Conservation (phyloP, 1,140 invertebrate genomes). For the Limonius californicus region DNA sequence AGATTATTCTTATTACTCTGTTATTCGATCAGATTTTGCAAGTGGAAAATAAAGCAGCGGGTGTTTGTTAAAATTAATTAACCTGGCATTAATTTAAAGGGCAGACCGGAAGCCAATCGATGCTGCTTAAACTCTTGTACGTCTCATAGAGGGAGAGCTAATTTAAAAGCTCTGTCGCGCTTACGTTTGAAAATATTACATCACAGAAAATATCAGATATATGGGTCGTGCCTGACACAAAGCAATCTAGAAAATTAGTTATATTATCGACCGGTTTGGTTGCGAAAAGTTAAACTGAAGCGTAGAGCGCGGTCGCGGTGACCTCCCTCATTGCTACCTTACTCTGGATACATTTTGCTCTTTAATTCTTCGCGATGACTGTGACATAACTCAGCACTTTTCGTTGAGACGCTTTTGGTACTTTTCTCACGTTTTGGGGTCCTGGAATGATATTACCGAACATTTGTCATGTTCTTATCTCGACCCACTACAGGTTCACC, state of each 20-base stretch:
- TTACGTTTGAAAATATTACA: too few relatives aligned
- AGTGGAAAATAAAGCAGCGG: too few relatives aligned
- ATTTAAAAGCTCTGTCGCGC: too few relatives aligned
- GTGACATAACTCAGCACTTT: neutral
- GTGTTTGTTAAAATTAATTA: too few relatives aligned
- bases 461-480: neutral
- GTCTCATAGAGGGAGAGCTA: too few relatives aligned
- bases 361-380: neutral
- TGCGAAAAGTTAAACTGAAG: neutral
- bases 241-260: neutral
- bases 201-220: neutral
- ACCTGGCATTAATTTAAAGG: too few relatives aligned
- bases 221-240: constrained; percentile 1
- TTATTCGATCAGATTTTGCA: too few relatives aligned
- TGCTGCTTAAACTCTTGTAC: too few relatives aligned
- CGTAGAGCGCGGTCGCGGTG: neutral
- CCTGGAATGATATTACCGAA: neutral
- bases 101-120: too few relatives aligned
- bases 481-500: neutral
- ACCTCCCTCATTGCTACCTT: neutral
- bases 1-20: too few relatives aligned
- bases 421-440: neutral
- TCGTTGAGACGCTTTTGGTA: neutral
- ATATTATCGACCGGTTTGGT: neutral
- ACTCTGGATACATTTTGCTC: neutral